phyloP scores from a whole-genome alignment of 2,113 vertebrate genomes.

The Romanogobio albipinnatus region DNA sequence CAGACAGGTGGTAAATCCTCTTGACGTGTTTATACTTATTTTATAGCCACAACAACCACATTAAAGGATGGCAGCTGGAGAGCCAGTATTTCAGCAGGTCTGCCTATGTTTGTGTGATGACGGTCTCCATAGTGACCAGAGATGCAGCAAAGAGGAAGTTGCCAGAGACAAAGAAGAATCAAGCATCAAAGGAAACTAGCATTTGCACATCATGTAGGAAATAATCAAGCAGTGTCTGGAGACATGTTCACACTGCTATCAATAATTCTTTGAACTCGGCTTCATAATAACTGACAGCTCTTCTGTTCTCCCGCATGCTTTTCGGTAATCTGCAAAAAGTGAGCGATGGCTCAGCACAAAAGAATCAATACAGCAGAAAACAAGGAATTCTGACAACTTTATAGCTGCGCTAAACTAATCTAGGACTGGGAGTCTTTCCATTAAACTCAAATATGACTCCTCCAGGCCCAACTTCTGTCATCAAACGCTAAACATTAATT shows the following conservation, averaged over 20 bases:
- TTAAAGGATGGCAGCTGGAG: conserved; percentile 52
- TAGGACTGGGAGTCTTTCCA: conserved; percentile 64
- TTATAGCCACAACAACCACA: conserved; percentile 55
- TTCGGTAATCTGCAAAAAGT: conserved; percentile 53
- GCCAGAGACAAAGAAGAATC: conserved; percentile 25
- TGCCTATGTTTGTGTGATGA: conserved; percentile 38
- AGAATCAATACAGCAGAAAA: conserved; percentile 70
- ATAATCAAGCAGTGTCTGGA: conserved; percentile 47
- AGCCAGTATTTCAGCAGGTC: conserved; percentile 44
- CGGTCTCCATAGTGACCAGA: conserved; percentile 34
- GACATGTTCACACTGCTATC: conserved; percentile 38
- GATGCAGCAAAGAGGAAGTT: conserved; percentile 33
- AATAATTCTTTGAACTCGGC: conserved; percentile 48
- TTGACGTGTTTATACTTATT: conserved; percentile 53
- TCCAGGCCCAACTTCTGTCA: conserved; percentile 73
- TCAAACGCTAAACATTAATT: conserved; percentile 77
- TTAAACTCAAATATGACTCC: conserved; percentile 72
- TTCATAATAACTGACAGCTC: conserved; percentile 47
- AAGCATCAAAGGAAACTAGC: conserved; percentile 33
- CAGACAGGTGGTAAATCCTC: conserved; percentile 53
- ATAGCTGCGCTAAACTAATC: conserved; percentile 68
- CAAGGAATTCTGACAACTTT: conserved; percentile 63
- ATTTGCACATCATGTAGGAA: conserved; percentile 43
- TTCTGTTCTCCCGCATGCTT: conserved; percentile 37
- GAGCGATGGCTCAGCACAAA: conserved; percentile 57